A percentile compares a stretch with the other conserved stretches of the same genome.
phyloP scores from a whole-genome alignment of 2,888 invertebrate species.

The Epinotia ramella region DNA sequence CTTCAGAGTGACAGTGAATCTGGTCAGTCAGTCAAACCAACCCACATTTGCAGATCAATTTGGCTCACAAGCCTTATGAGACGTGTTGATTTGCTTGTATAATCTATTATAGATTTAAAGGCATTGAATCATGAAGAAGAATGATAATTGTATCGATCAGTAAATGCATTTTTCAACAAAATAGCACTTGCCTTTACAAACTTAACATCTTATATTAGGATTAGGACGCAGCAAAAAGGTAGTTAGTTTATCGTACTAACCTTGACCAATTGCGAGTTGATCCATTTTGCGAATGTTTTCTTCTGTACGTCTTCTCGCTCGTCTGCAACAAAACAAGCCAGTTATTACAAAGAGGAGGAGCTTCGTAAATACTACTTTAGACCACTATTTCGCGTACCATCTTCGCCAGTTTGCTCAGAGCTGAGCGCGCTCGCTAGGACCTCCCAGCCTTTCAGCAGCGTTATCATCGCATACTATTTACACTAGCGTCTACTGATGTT shows the following conservation, averaged over 20 bases:
- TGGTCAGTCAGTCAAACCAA: not conserved
- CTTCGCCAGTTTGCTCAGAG: conserved; percentile 1
- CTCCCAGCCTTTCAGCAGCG: conserved; percentile 67
- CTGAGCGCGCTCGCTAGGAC: conserved; percentile 51
- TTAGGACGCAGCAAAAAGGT: not conserved
- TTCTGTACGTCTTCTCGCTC: conserved; percentile 97
- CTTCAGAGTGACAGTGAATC: not conserved
- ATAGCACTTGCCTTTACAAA: not conserved
- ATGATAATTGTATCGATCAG: too few species aligned
- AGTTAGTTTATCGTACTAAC: conserved; percentile 75
- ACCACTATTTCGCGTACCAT: conserved; percentile 16
- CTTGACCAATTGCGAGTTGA: conserved; percentile 94
- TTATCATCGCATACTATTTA: conserved; percentile 58
- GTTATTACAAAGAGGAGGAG: too few species aligned
- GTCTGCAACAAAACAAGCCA: conserved; percentile 86
- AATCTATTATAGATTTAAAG: too few species aligned
- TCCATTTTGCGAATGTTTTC: conserved; percentile 97
- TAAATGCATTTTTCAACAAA: too few species aligned
- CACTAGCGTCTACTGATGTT: not conserved
- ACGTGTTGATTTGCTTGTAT: too few species aligned
- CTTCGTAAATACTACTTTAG: not conserved
- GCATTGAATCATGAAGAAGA: too few species aligned
- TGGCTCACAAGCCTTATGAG: not conserved
- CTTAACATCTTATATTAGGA: not conserved
- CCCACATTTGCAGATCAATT: not conserved